phyloP scores from a whole-genome alignment of 2,113 vertebrate genomes.

The Centropus unirufus region DNA sequence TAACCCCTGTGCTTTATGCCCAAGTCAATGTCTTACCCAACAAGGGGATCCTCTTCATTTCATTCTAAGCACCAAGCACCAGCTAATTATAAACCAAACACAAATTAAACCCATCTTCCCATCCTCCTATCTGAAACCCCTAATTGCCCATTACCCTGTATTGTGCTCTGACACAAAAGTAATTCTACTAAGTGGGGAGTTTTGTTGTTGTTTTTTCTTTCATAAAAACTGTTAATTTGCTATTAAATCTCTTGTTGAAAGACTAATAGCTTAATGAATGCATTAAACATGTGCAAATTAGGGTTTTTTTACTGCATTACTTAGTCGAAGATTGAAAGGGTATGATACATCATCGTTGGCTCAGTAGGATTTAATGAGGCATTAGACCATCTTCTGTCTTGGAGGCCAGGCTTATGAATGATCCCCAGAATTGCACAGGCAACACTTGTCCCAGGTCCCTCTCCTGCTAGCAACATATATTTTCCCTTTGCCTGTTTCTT shows the following conservation, averaged over 20 bases:
- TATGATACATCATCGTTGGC: slow-evolving; percentile 75
- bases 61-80: slow-evolving; percentile 27
- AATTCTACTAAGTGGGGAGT: slow-evolving; percentile 70
- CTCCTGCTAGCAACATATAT: slow-evolving; percentile 54
- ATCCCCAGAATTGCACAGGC: slow-evolving; percentile 56
- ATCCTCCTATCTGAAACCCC: slow-evolving; percentile 36
- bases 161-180: slow-evolving; percentile 70
- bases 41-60: slow-evolving; percentile 41
- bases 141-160: slow-evolving; percentile 67
- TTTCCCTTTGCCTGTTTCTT: slow-evolving; percentile 49
- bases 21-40: neutral
- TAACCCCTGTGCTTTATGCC: neutral
- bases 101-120: slow-evolving; percentile 59
- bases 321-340: slow-evolving; percentile 77
- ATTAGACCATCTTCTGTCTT: slow-evolving; percentile 78
- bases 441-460: slow-evolving; percentile 51
- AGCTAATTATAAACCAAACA: slow-evolving; percentile 65
- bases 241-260: slow-evolving; percentile 83
- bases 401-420: slow-evolving; percentile 73
- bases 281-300: slow-evolving; percentile 82
- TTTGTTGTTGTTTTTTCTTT: slow-evolving; percentile 65
- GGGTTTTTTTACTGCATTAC: slow-evolving; percentile 67
- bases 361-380: slow-evolving; percentile 78
- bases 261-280: slow-evolving; percentile 82
- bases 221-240: slow-evolving; percentile 79